A percentile compares a stretch with the other conserved stretches of the same genome.
phyloP scores from a whole-genome alignment of 2,797 vertebrate genomes.

The Glossophaga mutica region DNA sequence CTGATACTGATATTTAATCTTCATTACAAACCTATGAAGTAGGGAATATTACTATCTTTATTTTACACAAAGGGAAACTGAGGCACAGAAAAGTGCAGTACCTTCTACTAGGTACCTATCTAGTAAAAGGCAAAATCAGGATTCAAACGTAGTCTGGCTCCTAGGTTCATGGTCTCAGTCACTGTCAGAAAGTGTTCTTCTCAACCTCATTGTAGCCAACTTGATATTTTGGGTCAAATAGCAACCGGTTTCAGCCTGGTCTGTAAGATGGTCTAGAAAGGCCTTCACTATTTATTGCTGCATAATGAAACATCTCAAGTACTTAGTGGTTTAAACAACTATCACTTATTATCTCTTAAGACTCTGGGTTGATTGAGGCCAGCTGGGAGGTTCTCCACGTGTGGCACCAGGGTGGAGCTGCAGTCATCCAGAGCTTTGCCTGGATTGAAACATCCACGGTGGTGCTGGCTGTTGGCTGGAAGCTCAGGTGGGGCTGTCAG shows the following conservation, averaged over 20 bases:
- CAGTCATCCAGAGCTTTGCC: neutral
- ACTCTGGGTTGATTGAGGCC: neutral
- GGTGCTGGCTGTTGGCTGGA: neutral
- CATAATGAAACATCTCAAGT: neutral
- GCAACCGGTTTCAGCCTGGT: neutral
- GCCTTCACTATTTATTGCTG: neutral
- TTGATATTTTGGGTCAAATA: neutral
- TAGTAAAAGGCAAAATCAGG: neutral
- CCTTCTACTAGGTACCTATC: neutral
- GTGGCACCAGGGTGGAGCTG: neutral
- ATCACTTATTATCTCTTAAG: neutral
- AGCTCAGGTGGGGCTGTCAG: neutral
- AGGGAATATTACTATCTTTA: neutral
- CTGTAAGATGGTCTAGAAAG: neutral
- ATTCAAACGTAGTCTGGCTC: neutral
- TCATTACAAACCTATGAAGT: neutral
- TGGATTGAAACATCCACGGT: neutral
- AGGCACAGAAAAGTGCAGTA: neutral
- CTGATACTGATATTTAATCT: neutral
- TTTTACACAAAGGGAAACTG: slow-evolving; percentile 27
- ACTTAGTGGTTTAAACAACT: neutral
- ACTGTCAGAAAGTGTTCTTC: neutral
- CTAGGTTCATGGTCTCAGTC: neutral
- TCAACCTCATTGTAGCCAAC: neutral
- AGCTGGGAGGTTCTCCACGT: neutral